These are phyloP conservation scores for Lithophane ornitopus DNA, from an alignment of 2,888 invertebrate genomes.

Conservation along the genomic window DNA sequence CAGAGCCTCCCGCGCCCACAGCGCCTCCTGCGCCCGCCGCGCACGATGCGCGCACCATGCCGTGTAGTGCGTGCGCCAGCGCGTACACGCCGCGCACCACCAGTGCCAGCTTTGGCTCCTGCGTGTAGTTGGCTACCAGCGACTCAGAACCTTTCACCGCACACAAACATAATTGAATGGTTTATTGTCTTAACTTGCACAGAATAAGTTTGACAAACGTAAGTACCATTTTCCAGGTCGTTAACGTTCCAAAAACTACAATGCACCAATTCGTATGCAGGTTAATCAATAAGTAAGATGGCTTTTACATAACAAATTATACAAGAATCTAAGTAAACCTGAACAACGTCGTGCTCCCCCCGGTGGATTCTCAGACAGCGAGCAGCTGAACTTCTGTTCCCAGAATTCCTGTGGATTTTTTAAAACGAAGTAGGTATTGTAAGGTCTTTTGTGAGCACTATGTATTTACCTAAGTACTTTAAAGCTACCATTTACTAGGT, in stretches of 20 bases:
- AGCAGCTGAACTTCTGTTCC: constrained; percentile 93
- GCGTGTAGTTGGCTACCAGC: constrained; percentile 90
- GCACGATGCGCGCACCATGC: constrained; percentile 92
- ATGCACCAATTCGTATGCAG: background rate
- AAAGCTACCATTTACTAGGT: no score
- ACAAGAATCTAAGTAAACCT: constrained; percentile 51
- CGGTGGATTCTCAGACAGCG: constrained; percentile 72
- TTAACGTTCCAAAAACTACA: background rate
- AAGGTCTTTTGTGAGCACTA: no score
- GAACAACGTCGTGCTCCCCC: constrained; percentile 62
- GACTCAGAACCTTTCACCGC: constrained; percentile 89
- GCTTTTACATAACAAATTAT: background rate
- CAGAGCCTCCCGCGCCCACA: no score
- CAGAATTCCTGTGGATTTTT: constrained; percentile 91
- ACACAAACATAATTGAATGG: background rate
- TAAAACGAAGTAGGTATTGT: background rate
- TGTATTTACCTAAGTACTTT: no score
- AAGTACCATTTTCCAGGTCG: background rate
- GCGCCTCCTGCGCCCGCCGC: constrained; percentile 83
- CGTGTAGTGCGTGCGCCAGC: constrained; percentile 93
- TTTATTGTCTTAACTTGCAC: background rate
- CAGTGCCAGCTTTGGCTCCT: constrained; percentile 95
- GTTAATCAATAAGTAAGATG: background rate
- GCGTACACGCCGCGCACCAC: constrained; percentile 95
- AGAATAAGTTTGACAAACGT: background rate